These are phyloP conservation scores for Cosmia pyralina DNA, from an alignment of 2,888 invertebrate species.

Conservation along the genomic window DNA sequence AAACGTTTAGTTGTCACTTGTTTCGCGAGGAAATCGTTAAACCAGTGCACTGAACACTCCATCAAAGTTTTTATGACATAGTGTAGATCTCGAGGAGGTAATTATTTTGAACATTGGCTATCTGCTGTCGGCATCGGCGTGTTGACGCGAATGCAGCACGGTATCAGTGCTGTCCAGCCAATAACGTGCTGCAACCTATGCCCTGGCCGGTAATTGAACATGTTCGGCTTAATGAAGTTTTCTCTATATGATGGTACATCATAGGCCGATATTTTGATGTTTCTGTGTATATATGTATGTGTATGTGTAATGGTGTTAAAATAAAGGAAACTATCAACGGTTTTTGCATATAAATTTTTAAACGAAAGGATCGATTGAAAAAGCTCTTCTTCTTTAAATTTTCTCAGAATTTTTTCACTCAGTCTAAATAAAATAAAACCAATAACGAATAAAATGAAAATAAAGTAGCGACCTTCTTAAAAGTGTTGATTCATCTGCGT, in stretches of 20 bases:
- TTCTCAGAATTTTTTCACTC: not conserved
- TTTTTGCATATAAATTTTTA: no score
- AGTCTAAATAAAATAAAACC: constrained; percentile 15
- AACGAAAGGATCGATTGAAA: no score
- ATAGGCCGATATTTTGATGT: constrained; percentile 15
- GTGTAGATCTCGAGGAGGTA: constrained; percentile 30
- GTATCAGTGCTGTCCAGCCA: constrained; percentile 66
- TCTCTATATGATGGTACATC: constrained; percentile 69
- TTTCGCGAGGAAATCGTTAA: constrained; percentile 44
- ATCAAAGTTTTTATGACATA: constrained; percentile 53
- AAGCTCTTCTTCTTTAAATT: not conserved
- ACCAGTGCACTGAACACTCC: constrained; percentile 43
- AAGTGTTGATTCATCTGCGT: constrained; percentile 33
- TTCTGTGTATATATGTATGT: not conserved
- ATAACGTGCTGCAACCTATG: constrained; percentile 68
- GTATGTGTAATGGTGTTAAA: not conserved
- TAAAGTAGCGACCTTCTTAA: constrained; percentile 20
- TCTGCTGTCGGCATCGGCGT: constrained; percentile 28
- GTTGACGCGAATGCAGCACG: constrained; percentile 41
- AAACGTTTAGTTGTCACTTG: constrained; percentile 58
- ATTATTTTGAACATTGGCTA: constrained; percentile 48
- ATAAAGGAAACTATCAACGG: no score
- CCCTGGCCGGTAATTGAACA: constrained; percentile 83
- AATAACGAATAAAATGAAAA: constrained; percentile 21
- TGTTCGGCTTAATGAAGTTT: constrained; percentile 84